Percentiles rank a stretch among this genome's conserved stretches.
These are phyloP conservation scores for Copidosoma floridanum DNA, from an alignment of 1,140 invertebrate genomes.

Conservation along the genomic window DNA sequence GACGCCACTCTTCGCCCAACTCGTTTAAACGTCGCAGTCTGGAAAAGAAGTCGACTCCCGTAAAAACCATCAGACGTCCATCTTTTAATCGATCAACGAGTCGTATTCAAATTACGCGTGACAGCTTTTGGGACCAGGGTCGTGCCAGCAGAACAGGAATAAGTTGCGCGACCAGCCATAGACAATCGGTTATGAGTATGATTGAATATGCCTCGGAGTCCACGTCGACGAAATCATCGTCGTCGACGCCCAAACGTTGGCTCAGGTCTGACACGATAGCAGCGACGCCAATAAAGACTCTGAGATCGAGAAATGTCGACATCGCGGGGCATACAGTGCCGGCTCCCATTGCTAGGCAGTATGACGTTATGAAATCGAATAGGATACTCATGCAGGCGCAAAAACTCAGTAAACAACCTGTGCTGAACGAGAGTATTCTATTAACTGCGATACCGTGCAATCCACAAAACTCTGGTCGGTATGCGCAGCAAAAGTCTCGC, in stretches of 20 bases:
- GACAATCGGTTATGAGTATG: constrained; percentile 17
- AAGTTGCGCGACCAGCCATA: constrained; percentile 12
- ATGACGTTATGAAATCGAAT: too few species aligned
- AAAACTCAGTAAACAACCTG: too few species aligned
- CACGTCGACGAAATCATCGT: background rate
- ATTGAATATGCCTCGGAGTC: constrained; percentile 13
- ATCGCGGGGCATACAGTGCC: constrained; percentile 49
- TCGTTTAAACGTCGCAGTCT: constrained; percentile 49
- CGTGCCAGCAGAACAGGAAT: constrained; percentile 29
- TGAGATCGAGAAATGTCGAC: constrained; percentile 53
- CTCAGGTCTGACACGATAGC: constrained; percentile 53
- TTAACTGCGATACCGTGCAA: too few species aligned
- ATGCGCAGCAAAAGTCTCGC: too few species aligned
- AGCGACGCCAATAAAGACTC: constrained; percentile 49
- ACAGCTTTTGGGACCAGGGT: constrained; percentile 45
- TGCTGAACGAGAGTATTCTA: too few species aligned
- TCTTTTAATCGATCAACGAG: constrained; percentile 46
- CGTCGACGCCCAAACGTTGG: constrained; percentile 47
- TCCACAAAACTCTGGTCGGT: too few species aligned
- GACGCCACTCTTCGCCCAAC: constrained; percentile 40
- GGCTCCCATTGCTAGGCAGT: constrained; percentile 46
- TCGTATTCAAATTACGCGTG: constrained; percentile 39
- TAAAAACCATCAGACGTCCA: constrained; percentile 46
- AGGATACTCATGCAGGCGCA: too few species aligned
- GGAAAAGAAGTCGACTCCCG: constrained; percentile 50